These are phyloP conservation scores for Chondrilla cf. caribensis DNA, from an alignment of 37 sponge, comb jelly and placozoan species.

Conservation along the genomic window DNA sequence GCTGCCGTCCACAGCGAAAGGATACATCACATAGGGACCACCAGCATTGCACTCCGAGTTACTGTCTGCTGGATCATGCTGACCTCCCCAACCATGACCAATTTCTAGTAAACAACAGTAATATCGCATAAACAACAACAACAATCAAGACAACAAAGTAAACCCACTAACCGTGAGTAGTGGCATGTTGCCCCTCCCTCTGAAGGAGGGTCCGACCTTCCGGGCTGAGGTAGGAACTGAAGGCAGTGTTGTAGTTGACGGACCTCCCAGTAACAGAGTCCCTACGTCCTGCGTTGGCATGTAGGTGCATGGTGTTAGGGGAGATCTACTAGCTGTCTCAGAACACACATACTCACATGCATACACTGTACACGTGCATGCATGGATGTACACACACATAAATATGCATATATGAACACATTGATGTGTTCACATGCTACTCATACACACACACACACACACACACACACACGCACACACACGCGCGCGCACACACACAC, in stretches of 20 bases:
- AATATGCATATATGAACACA: too few species aligned
- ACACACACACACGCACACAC: not conserved
- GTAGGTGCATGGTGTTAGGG: not conserved
- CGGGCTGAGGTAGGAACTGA: not conserved
- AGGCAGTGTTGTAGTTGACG: slow-evolving; percentile 4
- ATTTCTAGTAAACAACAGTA: slow-evolving; percentile 8
- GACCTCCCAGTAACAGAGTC: not conserved
- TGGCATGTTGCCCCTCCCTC: not conserved
- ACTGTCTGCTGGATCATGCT: slow-evolving; percentile 42
- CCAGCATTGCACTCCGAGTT: not conserved
- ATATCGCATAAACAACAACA: too few species aligned
- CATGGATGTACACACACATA: not conserved
- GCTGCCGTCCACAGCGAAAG: slow-evolving; percentile 35
- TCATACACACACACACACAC: not conserved
- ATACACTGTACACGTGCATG: too few species aligned
- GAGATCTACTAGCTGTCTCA: not conserved
- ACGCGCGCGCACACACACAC: slow-evolving; percentile 24
- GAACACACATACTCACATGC: slow-evolving; percentile 1
- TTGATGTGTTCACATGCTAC: too few species aligned
- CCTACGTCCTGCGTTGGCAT: not conserved
- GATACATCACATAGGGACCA: slow-evolving; percentile 65
- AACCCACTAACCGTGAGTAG: slow-evolving; percentile 1
- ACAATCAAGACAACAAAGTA: not conserved
- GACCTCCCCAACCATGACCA: slow-evolving; percentile 70
- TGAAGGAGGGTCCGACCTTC: not conserved